These are phyloP conservation scores for Philonicus albiceps DNA, from an alignment of 2,888 invertebrate genomes.

Conservation along the genomic window DNA sequence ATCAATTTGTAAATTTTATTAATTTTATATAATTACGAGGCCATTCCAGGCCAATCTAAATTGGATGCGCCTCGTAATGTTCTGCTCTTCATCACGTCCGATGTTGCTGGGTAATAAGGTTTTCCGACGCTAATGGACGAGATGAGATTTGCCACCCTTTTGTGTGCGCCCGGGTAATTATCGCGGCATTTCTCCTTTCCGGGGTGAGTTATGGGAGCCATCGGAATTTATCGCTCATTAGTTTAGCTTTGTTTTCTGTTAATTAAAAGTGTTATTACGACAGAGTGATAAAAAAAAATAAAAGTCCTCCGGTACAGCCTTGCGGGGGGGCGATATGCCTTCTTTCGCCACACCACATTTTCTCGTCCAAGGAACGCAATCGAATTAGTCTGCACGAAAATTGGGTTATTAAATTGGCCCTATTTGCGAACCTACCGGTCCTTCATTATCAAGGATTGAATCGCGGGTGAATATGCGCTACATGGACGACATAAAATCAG, in stretches of 20 bases:
- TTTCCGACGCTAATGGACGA: constrained; percentile 44
- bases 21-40: constrained; percentile 46
- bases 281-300: not conserved
- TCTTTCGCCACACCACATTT: not conserved
- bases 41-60: constrained; percentile 35
- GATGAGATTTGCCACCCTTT: constrained; percentile 29
- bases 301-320: not conserved
- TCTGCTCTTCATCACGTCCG: constrained; percentile 43
- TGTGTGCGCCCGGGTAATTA: not conserved
- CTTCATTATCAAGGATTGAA: not conserved
- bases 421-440: not conserved
- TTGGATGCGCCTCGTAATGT: constrained; percentile 32
- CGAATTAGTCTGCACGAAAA: constrained; percentile 6
- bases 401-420: constrained; percentile 11
- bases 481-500: constrained; percentile 17
- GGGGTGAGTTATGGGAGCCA: not conserved
- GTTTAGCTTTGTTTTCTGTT: constrained; percentile 28
- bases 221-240: constrained; percentile 35
- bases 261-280: constrained; percentile 34
- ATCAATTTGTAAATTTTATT: constrained; percentile 49
- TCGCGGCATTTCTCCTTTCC: not conserved
- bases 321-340: no score
- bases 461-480: not conserved
- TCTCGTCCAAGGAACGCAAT: not conserved
- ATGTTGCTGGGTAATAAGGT: constrained; percentile 36